Evolutionary conservation across 2,888 invertebrate genomes (phyloP).

Genomic region (Apotomis turbidana): DNA sequence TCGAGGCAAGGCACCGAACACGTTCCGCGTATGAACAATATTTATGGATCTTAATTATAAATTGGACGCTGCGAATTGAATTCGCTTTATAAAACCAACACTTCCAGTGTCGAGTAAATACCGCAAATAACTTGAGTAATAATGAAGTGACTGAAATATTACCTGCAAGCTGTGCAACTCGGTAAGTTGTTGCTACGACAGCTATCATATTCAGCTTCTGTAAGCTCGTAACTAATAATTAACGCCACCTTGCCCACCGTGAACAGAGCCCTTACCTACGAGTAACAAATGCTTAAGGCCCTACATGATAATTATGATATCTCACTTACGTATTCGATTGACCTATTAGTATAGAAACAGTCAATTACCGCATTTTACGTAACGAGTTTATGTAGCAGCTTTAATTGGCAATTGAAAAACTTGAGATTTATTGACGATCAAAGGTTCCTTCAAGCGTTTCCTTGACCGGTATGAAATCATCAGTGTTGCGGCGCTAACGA

Average conservation of each 20-base stretch:
- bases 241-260: constrained; percentile 11
- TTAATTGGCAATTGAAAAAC: constrained; percentile 47
- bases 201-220: constrained; percentile 2
- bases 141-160: constrained; percentile 41
- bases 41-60: constrained; percentile 69
- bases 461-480: constrained; percentile 80
- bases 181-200: constrained; percentile 34
- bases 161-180: neutral
- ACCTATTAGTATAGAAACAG: constrained; percentile 36
- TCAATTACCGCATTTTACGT: constrained; percentile 40
- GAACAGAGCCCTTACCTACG: constrained; percentile 54
- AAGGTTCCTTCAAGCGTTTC: constrained; percentile 65
- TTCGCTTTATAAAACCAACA: constrained; percentile 53
- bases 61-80: constrained; percentile 55
- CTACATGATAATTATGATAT: constrained; percentile 39
- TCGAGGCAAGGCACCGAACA: constrained; percentile 50
- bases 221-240: constrained; percentile 10
- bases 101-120: constrained; percentile 49
- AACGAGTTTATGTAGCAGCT: constrained; percentile 30
- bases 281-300: constrained; percentile 64
- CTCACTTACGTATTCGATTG: constrained; percentile 38
- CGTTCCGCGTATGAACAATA: constrained; percentile 60
- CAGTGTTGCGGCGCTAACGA: constrained; percentile 60
- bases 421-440: constrained; percentile 47
- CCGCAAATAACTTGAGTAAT: constrained; percentile 5